Conservation (phyloP, 2,888 invertebrate species). For the Pseudococcus longispinus region DNA sequence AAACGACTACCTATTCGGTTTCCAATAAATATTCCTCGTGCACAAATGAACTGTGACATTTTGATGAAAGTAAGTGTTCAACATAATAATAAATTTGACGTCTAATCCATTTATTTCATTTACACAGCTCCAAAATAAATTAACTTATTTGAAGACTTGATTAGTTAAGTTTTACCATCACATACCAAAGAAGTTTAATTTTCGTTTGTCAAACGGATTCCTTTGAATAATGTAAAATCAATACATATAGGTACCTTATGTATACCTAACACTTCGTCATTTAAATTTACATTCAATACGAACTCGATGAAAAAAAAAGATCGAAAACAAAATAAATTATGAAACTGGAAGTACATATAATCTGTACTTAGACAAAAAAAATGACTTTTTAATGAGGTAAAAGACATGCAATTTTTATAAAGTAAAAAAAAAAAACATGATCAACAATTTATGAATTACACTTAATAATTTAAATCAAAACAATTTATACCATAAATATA, state of each 20-base stretch:
- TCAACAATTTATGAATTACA: neutral
- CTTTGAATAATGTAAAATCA: neutral
- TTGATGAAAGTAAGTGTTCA: neutral
- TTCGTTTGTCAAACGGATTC: neutral
- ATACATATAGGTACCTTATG: neutral
- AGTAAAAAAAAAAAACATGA: neutral
- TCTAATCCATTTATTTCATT: neutral
- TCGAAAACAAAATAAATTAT: neutral
- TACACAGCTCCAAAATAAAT: neutral
- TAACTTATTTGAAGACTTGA: neutral
- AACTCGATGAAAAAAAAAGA: neutral
- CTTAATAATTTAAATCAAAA: neutral
- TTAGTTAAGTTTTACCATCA: neutral
- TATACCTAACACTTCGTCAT: neutral
- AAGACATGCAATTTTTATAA: neutral
- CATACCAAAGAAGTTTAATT: neutral
- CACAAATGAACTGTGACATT: neutral
- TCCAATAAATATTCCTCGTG: neutral
- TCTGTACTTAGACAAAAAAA: neutral
- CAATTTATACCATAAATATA: neutral
- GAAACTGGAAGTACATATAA: neutral
- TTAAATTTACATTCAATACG: neutral
- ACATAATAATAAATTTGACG: neutral
- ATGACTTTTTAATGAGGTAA: neutral
- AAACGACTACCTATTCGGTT: neutral